Percentiles rank a stretch among this genome's conserved stretches.
Evolutionary conservation across 1,140 invertebrate species (phyloP).

Genomic region (Stegodyphus dumicola): DNA sequence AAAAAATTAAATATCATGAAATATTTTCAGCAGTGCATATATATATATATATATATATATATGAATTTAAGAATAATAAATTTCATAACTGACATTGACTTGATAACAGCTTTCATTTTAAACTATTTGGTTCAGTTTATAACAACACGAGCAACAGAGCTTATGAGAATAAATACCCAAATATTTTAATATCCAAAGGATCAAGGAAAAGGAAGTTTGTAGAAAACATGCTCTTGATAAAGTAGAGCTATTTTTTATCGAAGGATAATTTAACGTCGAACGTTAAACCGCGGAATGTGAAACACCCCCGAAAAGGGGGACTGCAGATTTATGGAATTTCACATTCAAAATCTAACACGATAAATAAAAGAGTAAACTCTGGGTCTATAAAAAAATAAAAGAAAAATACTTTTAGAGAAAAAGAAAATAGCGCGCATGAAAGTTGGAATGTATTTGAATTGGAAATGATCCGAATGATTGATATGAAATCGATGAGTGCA

Average conservation of each 20-base stretch:
- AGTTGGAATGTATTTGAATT: constrained; percentile 43
- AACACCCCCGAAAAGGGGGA: neutral
- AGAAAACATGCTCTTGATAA: constrained; percentile 50
- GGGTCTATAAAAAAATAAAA: neutral
- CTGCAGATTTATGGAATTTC: constrained; percentile 23
- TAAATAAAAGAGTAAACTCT: constrained; percentile 6
- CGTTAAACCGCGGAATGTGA: neutral
- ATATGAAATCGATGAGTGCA: constrained; percentile 44
- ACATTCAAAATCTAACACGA: constrained; percentile 21
- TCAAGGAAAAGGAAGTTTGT: no score
- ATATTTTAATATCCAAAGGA: no score
- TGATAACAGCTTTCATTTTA: no score
- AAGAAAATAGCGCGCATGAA: neutral
- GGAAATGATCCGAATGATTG: constrained; percentile 50
- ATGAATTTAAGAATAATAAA: no score
- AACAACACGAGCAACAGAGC: no score
- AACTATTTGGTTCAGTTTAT: no score
- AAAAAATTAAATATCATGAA: no score
- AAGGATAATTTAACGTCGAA: constrained; percentile 43
- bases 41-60: no score
- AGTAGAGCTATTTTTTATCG: constrained; percentile 13
- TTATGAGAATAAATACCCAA: no score
- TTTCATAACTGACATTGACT: no score
- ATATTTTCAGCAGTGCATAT: no score
- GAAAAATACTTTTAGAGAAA: neutral